Percentiles rank a stretch among this genome's conserved stretches.
Conservation (phyloP, 1,140 invertebrate species). For the Lepidostoma basale region DNA sequence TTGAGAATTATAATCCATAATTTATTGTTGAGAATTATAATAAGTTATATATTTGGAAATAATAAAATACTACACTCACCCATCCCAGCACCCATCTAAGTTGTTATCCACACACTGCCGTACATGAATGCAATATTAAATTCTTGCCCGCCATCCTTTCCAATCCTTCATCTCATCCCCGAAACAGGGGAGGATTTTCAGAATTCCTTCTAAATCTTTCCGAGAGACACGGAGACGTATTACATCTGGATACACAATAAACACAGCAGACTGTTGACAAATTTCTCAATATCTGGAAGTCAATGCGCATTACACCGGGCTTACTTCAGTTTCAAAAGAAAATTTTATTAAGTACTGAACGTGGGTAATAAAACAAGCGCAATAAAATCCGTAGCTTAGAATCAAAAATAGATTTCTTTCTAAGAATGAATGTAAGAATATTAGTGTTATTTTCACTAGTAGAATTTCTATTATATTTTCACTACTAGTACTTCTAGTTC, state of each 20-base stretch:
- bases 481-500: too few species aligned
- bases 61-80: constrained; percentile 21
- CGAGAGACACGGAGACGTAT: constrained; percentile 27
- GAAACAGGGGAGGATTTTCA: constrained; percentile 41
- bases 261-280: constrained; percentile 30
- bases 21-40: too few species aligned
- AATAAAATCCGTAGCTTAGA: too few species aligned
- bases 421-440: too few species aligned
- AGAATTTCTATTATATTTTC: too few species aligned
- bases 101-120: constrained; percentile 40
- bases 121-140: constrained; percentile 46
- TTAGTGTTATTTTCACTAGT: too few species aligned
- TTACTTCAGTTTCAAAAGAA: too few species aligned
- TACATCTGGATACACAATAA: constrained; percentile 39
- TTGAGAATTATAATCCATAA: too few species aligned
- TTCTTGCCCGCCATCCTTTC: constrained; percentile 43
- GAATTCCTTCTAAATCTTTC: constrained; percentile 42
- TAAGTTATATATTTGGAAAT: background rate
- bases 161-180: constrained; percentile 41
- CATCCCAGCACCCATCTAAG: too few species aligned
- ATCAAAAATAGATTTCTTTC: too few species aligned
- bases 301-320: background rate
- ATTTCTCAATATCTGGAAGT: constrained; percentile 30
- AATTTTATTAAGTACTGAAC: too few species aligned
- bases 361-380: too few species aligned